Evolutionary conservation across 2,797 vertebrate genomes (phyloP), one percentile per base, ranked within the genome.

Genomic region (Geotrypetes seraphini): DNA sequence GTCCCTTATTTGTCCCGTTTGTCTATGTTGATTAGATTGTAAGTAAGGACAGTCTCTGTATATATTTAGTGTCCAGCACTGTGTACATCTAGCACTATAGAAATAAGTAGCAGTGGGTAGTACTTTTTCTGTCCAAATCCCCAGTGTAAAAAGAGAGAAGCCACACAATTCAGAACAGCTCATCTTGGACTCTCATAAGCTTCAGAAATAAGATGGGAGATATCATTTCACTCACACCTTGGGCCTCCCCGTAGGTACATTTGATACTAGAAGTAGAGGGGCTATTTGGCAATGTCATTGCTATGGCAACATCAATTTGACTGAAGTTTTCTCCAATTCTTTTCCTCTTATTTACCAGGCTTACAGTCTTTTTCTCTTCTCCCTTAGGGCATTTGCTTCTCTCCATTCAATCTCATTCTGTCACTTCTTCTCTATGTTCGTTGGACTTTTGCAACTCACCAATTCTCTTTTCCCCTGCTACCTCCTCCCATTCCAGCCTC

Each of bases 261-360:
- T n/a, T n/a, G n/a, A n/a, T n/a, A 58, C 43, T 4, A 9, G 36
- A 43, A 55, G 50, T 43, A 55, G 57, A 63, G 60, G 36, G 66
- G 66, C 63, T 69, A 65, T 72, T 69, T 65, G 57, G 53, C 69
- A 69, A 61, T 49, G 54, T 29, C 31, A 42, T 69, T 23, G 57
- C 69, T 57, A 67, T 57, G 50, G 47, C 29, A 72, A 72, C 54
- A 36, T 50, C 48, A 38, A 67, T 69, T 67, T 60, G 54, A 50
- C 53, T 33, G 19, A 59, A 67, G 61, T 43, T 67, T 59, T 31
- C 19, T 25, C 21, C n/a, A n/a, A n/a, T 25, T 7, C 28, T 49
- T 29, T 26, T 23, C 33, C 30, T n/a, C n/a, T n/a, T n/a, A n/a
- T n/a, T n/a, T n/a, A n/a, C n/a, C n/a, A n/a, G n/a, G n/a, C n/a